Percentiles rank a stretch among this genome's conserved stretches.
phyloP scores from a whole-genome alignment of 1,140 invertebrate genomes.

The Lordiphosa collinella region DNA sequence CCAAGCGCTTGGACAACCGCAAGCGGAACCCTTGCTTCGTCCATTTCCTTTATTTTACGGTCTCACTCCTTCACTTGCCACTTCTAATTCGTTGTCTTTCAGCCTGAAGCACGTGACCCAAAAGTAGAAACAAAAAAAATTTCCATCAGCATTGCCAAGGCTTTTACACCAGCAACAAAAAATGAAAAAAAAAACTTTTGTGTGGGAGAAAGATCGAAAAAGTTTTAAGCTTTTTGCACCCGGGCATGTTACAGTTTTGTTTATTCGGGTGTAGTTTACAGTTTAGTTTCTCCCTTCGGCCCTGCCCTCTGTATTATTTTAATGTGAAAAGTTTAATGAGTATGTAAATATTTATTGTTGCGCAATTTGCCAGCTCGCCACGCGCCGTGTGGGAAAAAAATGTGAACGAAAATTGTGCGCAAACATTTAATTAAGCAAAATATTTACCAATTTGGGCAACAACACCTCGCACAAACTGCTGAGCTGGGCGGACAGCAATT shows the following conservation, averaged over 20 bases:
- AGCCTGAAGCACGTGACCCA: conserved; percentile 1
- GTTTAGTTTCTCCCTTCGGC: conserved; percentile 23
- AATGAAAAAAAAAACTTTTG: conserved; percentile 5
- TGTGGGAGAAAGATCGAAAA: conserved; percentile 52
- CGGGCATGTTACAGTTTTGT: conserved; percentile 15
- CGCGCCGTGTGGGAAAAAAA: conserved; percentile 7
- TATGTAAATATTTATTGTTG: conserved; percentile 74
- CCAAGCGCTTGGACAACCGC: conserved; percentile 12
- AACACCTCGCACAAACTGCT: conserved; percentile 21
- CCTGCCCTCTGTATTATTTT: conserved; percentile 41
- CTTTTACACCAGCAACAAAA: conserved; percentile 8
- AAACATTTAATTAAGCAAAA: conserved; percentile 55
- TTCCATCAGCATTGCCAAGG: conserved; percentile 6
- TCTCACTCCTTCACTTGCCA: not conserved
- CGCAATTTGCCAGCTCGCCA: conserved; percentile 30
- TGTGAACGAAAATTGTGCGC: conserved; percentile 13
- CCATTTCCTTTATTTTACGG: not conserved
- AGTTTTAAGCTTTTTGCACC: conserved; percentile 49
- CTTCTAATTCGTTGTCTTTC: no score
- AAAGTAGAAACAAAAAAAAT: not conserved
- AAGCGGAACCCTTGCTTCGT: not conserved
- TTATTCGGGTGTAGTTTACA: conserved; percentile 43
- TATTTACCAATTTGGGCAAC: conserved; percentile 52
- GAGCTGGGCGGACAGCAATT: conserved; percentile 32
- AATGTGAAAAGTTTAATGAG: conserved; percentile 74